Base-by-base conservation (phyloP, 2,113 vertebrate species). In the Ploceus nigricollis region DNA sequence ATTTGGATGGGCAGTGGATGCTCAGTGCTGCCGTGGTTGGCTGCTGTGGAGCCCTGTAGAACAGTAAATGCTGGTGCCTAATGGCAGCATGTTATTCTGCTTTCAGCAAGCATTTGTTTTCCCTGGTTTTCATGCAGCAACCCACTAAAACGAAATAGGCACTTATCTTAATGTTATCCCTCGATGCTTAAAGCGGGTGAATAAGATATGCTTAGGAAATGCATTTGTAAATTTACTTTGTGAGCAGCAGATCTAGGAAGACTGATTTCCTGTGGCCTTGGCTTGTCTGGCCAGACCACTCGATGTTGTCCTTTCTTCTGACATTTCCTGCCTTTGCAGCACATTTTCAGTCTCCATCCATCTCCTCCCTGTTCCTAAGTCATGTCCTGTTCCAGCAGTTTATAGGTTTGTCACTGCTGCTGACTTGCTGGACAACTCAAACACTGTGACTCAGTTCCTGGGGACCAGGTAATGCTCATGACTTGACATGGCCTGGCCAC, bases 31-130 rank as follows among this genome's bases (percentile, higher is more conserved):
- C 30, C 3, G 1, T 0, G 1, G 7, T 35, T 35, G n/a, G 35
- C 40, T 82, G 5, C 23, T 23, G 13, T 71, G 48, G 40, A 71
- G 35, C 23, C 21, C 21, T 31, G 1, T 5, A 11, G 48, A 58
- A 45, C 23, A 22, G 30, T 28, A 76, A 63, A 39, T 0, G 1
- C 16, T 40, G 24, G 13, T 51, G 44, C 27, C 51, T 1, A 0
- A 3, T 21, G 14, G 20, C 20, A 40, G 33, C 25, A 5, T 18
- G 17, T 42, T 85, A 19, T 3, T 82, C 8, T 37, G 18, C n/a
- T 66, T 61, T 8, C 70, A 90, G 33, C 1, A 2, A 14, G 24
- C 19, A 10, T 73, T 73, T 70, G 9, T 10, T 40, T 88, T 58
- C 21, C 51, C 31, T 35, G 11, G 5, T 70, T 70, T 60, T 64